Evolutionary conservation across 1,140 invertebrate genomes (phyloP).

Genomic region (Drosophila watanabei): DNA sequence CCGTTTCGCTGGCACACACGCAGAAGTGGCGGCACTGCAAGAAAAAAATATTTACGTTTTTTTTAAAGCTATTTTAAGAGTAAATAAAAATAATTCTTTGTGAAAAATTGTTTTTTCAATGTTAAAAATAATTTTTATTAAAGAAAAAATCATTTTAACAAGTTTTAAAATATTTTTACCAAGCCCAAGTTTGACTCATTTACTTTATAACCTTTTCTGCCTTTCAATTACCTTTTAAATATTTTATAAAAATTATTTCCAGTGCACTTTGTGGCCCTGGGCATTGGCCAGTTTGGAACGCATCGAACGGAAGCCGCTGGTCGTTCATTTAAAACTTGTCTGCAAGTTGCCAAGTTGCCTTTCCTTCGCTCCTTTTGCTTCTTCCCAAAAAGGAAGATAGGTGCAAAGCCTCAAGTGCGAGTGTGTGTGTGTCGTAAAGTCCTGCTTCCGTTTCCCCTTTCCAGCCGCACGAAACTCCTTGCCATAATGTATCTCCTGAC

Average conservation of each 20-base stretch:
- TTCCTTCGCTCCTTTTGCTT: not conserved
- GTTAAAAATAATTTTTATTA: not conserved
- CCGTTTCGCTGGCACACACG: constrained; percentile 19
- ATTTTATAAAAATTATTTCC: not conserved
- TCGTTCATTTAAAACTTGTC: constrained; percentile 84
- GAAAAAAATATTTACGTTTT: no score
- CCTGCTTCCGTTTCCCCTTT: constrained; percentile 56
- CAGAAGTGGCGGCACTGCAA: constrained; percentile 4
- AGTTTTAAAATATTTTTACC: not conserved
- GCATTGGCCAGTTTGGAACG: constrained; percentile 67
- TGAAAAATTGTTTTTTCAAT: not conserved
- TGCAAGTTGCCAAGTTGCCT: constrained; percentile 76
- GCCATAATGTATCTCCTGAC: constrained; percentile 51
- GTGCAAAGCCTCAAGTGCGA: constrained; percentile 58
- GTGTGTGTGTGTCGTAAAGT: constrained; percentile 57
- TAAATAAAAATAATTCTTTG: not conserved
- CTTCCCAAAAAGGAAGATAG: constrained; percentile 24
- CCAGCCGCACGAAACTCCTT: not conserved
- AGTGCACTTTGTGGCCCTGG: constrained; percentile 38
- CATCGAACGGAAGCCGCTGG: constrained; percentile 78
- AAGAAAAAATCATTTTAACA: not conserved
- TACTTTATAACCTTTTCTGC: not conserved
- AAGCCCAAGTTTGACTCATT: accelerated
- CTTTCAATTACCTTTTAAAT: no score
- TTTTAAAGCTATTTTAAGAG: not conserved